Evolutionary conservation across 2,888 invertebrate species (phyloP).

Genomic region (Thymelicus sylvestris): DNA sequence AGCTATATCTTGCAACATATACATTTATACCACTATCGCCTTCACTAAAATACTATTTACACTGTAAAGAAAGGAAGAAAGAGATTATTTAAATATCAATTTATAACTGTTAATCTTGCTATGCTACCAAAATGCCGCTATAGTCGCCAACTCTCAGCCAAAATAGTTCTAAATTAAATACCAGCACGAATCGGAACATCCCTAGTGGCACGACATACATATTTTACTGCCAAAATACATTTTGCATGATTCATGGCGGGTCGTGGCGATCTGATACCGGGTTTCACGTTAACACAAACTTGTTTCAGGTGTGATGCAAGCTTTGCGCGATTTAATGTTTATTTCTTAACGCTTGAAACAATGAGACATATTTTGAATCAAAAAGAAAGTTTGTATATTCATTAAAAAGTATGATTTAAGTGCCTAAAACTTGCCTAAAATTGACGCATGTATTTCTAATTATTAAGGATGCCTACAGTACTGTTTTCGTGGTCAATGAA

Average conservation of each 20-base stretch:
- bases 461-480: no score
- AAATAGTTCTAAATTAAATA: constrained; percentile 20
- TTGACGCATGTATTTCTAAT: no score
- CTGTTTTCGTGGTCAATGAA: no score
- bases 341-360: not conserved
- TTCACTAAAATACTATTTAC: no score
- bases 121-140: not conserved
- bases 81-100: not conserved
- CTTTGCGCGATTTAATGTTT: not conserved
- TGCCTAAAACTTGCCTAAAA: no score
- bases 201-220: constrained; percentile 28
- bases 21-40: no score
- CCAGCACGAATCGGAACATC: constrained; percentile 20
- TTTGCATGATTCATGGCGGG: constrained; percentile 35
- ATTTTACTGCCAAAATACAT: constrained; percentile 37
- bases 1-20: no score
- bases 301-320: constrained; percentile 18
- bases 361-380: no score
- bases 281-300: constrained; percentile 3
- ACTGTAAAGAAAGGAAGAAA: not conserved
- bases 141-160: not conserved
- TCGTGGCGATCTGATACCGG: constrained; percentile 23
- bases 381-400: no score
- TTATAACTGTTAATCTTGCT: not conserved
- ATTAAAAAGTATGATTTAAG: no score